A percentile compares a stretch with the other conserved stretches of the same genome.
These are phyloP conservation scores for Drosophila navojoa DNA, from an alignment of 1,140 invertebrate species.

Conservation along the genomic window DNA sequence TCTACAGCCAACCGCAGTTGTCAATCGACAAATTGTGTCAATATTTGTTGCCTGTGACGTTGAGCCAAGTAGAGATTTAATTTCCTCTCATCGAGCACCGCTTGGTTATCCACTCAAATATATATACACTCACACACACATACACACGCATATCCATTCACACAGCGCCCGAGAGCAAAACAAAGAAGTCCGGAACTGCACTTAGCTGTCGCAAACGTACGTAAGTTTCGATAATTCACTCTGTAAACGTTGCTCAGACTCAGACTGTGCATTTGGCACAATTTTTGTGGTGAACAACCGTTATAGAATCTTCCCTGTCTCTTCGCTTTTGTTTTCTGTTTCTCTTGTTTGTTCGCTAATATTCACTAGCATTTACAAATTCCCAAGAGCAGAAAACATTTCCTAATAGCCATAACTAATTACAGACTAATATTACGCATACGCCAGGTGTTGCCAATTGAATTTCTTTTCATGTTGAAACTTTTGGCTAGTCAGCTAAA, in stretches of 20 bases:
- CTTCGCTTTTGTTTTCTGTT: too few relatives aligned
- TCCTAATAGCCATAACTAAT: background rate
- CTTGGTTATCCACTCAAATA: conserved; percentile 26
- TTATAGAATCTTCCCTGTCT: background rate
- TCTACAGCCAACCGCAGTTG: conserved; percentile 36
- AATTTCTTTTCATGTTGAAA: conserved; percentile 1
- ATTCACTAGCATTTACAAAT: background rate
- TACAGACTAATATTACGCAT: conserved; percentile 28
- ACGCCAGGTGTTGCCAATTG: conserved; percentile 19
- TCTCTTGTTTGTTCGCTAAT: background rate
- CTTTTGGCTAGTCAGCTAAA: background rate
- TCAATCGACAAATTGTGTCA: conserved; percentile 75
- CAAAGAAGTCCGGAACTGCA: conserved; percentile 16
- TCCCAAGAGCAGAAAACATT: background rate
- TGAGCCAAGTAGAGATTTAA: conserved; percentile 76
- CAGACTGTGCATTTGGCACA: background rate
- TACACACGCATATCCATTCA: background rate
- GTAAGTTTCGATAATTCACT: background rate
- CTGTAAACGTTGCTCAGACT: background rate
- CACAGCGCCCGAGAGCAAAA: background rate
- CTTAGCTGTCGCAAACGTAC: conserved; percentile 3
- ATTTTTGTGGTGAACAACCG: background rate
- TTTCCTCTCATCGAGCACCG: conserved; percentile 70
- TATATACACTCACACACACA: conserved; percentile 8
- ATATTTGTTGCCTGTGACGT: conserved; percentile 73